These are phyloP conservation scores for Papilio polyxenes DNA, from an alignment of 1,140 invertebrate species.

Conservation along the genomic window DNA sequence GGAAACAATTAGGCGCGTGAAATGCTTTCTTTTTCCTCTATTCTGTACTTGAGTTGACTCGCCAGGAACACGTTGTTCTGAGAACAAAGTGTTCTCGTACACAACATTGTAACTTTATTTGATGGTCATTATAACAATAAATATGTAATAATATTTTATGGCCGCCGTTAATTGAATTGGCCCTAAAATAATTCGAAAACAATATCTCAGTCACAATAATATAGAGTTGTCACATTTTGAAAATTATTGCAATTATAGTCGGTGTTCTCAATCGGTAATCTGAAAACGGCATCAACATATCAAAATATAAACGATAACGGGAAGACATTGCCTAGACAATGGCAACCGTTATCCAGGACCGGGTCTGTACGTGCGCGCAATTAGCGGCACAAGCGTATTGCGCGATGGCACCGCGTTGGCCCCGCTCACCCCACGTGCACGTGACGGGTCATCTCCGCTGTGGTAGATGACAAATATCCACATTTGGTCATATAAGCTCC, in stretches of 20 bases:
- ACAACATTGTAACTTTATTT: too few species aligned
- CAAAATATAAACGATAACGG: constrained; percentile 32
- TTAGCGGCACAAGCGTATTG: constrained; percentile 56
- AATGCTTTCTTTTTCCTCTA: too few species aligned
- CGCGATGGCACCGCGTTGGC: constrained; percentile 45
- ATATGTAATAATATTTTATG: too few species aligned
- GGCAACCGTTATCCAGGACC: constrained; percentile 47
- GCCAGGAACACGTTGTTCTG: too few species aligned
- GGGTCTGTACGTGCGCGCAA: constrained; percentile 53
- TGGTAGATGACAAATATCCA: constrained; percentile 31
- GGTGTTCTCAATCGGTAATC: not conserved
- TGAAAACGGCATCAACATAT: not conserved
- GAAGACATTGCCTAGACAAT: constrained; percentile 38
- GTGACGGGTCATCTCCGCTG: constrained; percentile 53
- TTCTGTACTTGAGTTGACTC: too few species aligned
- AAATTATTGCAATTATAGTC: not conserved
- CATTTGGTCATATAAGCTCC: constrained; percentile 15
- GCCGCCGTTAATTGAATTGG: too few species aligned
- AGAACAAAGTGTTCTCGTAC: too few species aligned
- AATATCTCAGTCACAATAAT: too few species aligned
- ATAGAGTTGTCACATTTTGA: too few species aligned
- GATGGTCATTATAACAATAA: too few species aligned
- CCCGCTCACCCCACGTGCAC: constrained; percentile 44
- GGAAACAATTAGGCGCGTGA: too few species aligned
- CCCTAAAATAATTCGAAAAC: too few species aligned